Conservation (phyloP, 2,797 vertebrate genomes). For the Echeneis naucrates region DNA sequence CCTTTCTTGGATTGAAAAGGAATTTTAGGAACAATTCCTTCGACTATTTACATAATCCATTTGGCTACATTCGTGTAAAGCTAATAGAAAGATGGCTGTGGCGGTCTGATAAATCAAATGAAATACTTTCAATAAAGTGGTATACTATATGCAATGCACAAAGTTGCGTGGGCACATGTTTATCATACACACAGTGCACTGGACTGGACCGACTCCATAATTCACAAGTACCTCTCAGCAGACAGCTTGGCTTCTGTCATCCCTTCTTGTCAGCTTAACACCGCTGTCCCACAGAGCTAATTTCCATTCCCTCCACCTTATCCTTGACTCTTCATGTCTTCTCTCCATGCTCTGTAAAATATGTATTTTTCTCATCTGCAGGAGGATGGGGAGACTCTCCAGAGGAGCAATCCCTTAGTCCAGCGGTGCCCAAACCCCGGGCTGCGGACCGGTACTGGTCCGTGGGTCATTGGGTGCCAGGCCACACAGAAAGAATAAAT, state of each 20-base stretch:
- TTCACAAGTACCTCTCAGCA: conserved; percentile 71
- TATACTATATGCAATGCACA: not conserved
- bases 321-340: conserved; percentile 58
- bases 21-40: conserved; percentile 15
- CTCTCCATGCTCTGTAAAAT: conserved; percentile 72
- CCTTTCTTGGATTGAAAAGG: conserved; percentile 24
- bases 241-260: conserved; percentile 72
- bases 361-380: conserved; percentile 72
- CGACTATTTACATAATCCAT: conserved; percentile 29
- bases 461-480: too few relatives aligned
- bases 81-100: conserved; percentile 12
- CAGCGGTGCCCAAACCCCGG: conserved; percentile 66
- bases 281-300: conserved; percentile 63
- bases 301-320: conserved; percentile 72
- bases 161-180: conserved; percentile 28
- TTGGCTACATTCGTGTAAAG: conserved; percentile 25
- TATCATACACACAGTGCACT: conserved; percentile 15
- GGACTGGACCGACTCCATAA: conserved; percentile 67
- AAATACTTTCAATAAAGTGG: too few relatives aligned
- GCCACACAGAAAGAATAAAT: too few relatives aligned
- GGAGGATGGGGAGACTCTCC: conserved; percentile 55
- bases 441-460: too few relatives aligned
- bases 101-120: conserved; percentile 36
- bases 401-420: conserved; percentile 62
- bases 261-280: conserved; percentile 78